Evolutionary conservation across 1,140 invertebrate genomes (phyloP).

Genomic region (Drosophila jambulina): DNA sequence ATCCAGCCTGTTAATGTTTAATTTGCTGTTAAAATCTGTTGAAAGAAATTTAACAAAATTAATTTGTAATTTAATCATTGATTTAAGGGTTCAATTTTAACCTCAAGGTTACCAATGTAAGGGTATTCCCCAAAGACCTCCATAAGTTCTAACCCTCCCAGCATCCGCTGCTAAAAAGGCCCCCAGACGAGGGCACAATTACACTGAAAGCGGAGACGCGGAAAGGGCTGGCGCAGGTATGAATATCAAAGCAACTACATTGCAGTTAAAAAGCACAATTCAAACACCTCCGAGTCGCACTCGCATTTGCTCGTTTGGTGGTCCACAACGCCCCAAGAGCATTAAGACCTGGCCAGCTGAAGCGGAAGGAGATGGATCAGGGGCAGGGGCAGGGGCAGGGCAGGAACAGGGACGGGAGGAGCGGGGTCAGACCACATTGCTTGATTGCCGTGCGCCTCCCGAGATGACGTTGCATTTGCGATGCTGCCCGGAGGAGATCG

Average conservation of each 20-base stretch:
- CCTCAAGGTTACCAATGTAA: background rate
- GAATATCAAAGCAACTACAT: slow-evolving; percentile 78
- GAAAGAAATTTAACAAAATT: too few relatives aligned
- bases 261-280: slow-evolving; percentile 82
- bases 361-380: background rate
- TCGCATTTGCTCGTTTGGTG: slow-evolving; percentile 73
- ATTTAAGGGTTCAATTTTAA: background rate
- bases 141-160: background rate
- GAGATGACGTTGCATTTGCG: slow-evolving; percentile 77
- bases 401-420: background rate
- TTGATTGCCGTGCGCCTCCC: slow-evolving; percentile 79
- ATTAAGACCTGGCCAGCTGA: slow-evolving; percentile 51
- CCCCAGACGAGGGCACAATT: slow-evolving; percentile 37
- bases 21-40: too few relatives aligned
- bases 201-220: slow-evolving; percentile 12
- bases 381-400: background rate
- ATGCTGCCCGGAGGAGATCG: slow-evolving; percentile 39
- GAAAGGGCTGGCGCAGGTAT: slow-evolving; percentile 53
- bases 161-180: slow-evolving; percentile 44
- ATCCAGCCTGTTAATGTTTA: too few relatives aligned
- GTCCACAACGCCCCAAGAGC: slow-evolving; percentile 72
- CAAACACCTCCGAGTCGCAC: slow-evolving; percentile 65
- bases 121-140: slow-evolving; percentile 10
- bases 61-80: background rate
- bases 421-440: slow-evolving; percentile 64